Percentiles rank a stretch among this genome's conserved stretches.
Evolutionary conservation across 2,113 vertebrate genomes (phyloP).

Genomic region (Pomatorhinus ruficollis): DNA sequence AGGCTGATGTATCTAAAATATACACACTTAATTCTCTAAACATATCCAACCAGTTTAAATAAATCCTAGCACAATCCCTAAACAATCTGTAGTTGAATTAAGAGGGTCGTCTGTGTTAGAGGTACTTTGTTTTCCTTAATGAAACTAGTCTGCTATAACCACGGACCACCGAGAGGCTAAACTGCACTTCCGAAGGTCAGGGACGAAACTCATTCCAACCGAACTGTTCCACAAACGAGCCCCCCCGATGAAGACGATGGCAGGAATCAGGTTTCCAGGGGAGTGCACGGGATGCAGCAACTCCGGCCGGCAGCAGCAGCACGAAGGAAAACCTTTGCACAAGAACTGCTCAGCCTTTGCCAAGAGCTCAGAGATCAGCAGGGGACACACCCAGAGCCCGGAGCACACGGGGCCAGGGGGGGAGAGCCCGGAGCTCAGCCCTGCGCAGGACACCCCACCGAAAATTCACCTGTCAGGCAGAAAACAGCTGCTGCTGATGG

Average conservation of each 20-base stretch:
- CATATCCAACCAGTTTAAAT: not conserved
- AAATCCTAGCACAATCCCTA: not conserved
- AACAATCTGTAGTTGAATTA: not conserved
- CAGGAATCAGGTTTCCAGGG: not conserved
- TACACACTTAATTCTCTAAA: not conserved
- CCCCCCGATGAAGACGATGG: too few relatives aligned
- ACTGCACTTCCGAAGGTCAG: not conserved
- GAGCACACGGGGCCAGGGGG: too few relatives aligned
- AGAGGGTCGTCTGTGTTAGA: not conserved
- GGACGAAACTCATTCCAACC: not conserved
- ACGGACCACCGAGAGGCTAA: not conserved
- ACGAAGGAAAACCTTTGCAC: not conserved
- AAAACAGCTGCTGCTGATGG: too few relatives aligned
- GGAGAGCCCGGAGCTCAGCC: not conserved
- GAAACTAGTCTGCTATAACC: not conserved
- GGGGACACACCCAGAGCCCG: not conserved
- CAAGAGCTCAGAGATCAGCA: not conserved
- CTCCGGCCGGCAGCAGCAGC: not conserved
- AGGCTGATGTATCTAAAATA: not conserved
- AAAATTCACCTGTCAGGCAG: fast-evolving
- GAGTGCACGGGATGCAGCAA: not conserved
- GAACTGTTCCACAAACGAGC: not conserved
- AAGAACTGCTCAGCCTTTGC: not conserved
- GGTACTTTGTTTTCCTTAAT: not conserved
- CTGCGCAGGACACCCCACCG: fast-evolving